Base-by-base conservation (phyloP, 2,797 vertebrate species). In the Anguilla pacifica region DNA sequence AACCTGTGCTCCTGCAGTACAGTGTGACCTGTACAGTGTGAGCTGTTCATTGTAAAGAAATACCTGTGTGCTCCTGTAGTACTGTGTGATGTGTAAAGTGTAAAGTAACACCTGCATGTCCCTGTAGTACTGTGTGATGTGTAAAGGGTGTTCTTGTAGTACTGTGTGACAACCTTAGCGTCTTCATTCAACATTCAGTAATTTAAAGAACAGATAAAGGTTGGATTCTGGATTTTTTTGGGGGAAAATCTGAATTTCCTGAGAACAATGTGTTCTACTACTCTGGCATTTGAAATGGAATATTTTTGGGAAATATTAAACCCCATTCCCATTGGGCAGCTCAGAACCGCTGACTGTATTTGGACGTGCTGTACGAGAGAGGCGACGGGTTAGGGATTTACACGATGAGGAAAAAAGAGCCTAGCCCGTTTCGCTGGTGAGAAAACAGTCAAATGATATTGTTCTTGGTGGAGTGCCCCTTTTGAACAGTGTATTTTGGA, bases 251-350 rank as follows among this genome's bases (percentile, higher is more conserved):
- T 22, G 25, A 0, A 64, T 64, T 64, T 64, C 61, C 61, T 64
- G 5, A 25, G 25, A 25, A 64, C 6, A 6, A 61, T 64, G 25
- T 4, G 61, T 64, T 64, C 25, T 25, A 64, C 61, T 64, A 19
- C 61, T 4, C 61, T 4, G 25, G 61, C 19, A 64, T 64, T 3
- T 64, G 61, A 22, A 25, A 64, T 64, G 19, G 19, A 19, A 64
- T 25, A 64, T 25, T 67, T 67, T 67, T 22, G 61, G 61, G 61
- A n/a, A 67, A 67, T 22, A n/a, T 67, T 67, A 67, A 67, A 67
- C 61, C 25, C 61, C n/a, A n/a, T 67, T 67, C 61, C 25, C 61
- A 39, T 77, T 77, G 72, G 72, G 72, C 72, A 77, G 72, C 35
- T 67, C 61, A 25, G 35, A 77, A 77, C 10, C 6, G 17, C 39